These are phyloP conservation scores for Scotopteryx bipunctaria DNA, from an alignment of 2,888 invertebrate genomes.

Conservation along the genomic window DNA sequence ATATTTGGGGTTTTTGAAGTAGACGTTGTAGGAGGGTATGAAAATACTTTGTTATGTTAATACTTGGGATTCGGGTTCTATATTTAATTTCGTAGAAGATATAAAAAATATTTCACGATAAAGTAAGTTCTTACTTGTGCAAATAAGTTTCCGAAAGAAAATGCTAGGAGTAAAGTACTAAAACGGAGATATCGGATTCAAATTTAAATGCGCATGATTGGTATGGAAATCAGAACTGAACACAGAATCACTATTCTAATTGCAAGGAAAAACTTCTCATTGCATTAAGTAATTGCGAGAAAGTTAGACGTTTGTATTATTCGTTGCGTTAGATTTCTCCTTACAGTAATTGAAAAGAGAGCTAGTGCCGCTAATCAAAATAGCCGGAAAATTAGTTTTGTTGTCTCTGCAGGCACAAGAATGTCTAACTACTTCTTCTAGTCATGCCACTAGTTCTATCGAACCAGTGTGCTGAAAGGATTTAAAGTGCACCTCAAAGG, in stretches of 20 bases:
- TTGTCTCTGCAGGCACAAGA: too few relatives aligned
- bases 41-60: conserved; percentile 11
- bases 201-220: conserved; percentile 14
- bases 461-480: too few relatives aligned
- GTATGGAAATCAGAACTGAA: conserved; percentile 6
- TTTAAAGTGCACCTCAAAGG: too few relatives aligned
- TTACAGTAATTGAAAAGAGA: conserved; percentile 19
- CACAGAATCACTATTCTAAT: conserved; percentile 16
- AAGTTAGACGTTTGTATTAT: conserved; percentile 27
- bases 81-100: not conserved
- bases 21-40: conserved; percentile 1
- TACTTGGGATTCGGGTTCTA: not conserved
- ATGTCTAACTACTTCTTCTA: too few relatives aligned
- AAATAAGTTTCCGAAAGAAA: too few relatives aligned
- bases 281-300: conserved; percentile 32
- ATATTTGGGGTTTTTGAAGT: conserved; percentile 10
- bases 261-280: conserved; percentile 31
- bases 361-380: not conserved
- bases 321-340: conserved; percentile 28
- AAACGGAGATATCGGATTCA: conserved; percentile 2
- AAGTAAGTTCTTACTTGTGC: too few relatives aligned
- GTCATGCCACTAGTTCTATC: too few relatives aligned
- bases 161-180: not conserved
- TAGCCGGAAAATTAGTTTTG: conserved; percentile 14
- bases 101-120: not conserved